Base-by-base conservation (phyloP, 2,888 invertebrate species). In the Synanthedon vespiformis region DNA sequence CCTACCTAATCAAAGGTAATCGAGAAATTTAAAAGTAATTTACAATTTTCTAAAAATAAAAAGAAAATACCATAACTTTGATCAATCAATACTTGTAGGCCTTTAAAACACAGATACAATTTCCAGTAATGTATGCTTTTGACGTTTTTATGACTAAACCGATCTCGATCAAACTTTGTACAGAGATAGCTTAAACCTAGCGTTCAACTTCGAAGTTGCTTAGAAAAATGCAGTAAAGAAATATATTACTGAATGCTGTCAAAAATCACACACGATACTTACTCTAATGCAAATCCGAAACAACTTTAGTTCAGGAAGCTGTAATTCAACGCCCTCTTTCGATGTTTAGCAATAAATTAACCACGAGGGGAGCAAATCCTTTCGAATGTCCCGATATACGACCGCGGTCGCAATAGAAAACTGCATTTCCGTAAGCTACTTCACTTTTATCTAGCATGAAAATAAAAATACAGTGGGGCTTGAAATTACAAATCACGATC, bases 261-360 rank as follows among this genome's bases (percentile, higher is more conserved):
- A 50, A 53, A 53, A 53, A 50, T 48, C 47, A 51, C 48, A 51
- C 50, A 40, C 50, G 48, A 18, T 22, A 50, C 53, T 50, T 50
- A 10, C 13, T 44, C 13, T 44, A 44, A 13, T 44, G 44, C 44
- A 44, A 44, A 44, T 54, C 50, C 50, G 18, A 18, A 16, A 54
- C 56, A 51, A 57, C 53, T 56, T 62, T 69, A 65, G 68, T 67
- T 67, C 61, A 62, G 68, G 69, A 72, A 65, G 68, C 69, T 64
- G 70, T 76, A 70, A 73, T 67, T 76, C 73, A 71, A 66, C 71
- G 74, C 77, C 76, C 79, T 72, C 72, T 72, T 60, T 58, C 61
- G 65, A 44, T 44, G 44, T 67, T 65, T 64, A 60, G 72, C 75
- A 65, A 81, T 83, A 83, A 82, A 83, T 83, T 81, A 80, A 66